Percentiles rank a stretch among this genome's conserved stretches.
Conservation (phyloP, 2,797 vertebrate genomes). For the Caiman crocodilus region DNA sequence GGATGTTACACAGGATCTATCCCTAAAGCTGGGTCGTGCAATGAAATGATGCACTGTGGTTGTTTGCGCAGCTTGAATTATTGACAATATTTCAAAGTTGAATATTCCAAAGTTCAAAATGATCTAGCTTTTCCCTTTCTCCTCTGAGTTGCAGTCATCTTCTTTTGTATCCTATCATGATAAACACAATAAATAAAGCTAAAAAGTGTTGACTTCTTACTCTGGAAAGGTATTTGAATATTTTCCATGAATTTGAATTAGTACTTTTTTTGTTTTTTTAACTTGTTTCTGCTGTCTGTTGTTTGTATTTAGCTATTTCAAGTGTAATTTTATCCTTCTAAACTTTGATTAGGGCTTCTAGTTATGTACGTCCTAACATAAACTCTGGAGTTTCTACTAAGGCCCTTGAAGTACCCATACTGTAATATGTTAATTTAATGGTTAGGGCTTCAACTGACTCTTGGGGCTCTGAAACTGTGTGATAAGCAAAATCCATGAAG, state of each 20-base stretch:
- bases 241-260: neutral
- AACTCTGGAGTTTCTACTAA: neutral
- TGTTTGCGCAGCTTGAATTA: neutral
- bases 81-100: neutral
- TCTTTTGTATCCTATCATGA: neutral
- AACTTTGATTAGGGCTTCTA: neutral
- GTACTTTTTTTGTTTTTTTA: constrained; percentile 8
- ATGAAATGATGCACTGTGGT: constrained; percentile 3
- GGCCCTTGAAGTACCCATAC: neutral
- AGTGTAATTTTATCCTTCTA: rapidly evolving
- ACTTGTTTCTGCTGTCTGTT: neutral
- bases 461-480: neutral
- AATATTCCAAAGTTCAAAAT: neutral
- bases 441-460: neutral
- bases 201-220: neutral
- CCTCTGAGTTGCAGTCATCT: neutral
- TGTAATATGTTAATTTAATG: neutral
- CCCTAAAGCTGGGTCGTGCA: neutral
- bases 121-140: neutral
- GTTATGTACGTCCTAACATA: neutral
- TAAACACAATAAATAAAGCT: neutral
- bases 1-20: neutral
- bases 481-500: neutral
- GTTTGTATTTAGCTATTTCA: neutral
- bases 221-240: neutral